Evolutionary conservation across 92 coral and sea anemone species (phyloP).

Genomic region (Meandrina meandrites): DNA sequence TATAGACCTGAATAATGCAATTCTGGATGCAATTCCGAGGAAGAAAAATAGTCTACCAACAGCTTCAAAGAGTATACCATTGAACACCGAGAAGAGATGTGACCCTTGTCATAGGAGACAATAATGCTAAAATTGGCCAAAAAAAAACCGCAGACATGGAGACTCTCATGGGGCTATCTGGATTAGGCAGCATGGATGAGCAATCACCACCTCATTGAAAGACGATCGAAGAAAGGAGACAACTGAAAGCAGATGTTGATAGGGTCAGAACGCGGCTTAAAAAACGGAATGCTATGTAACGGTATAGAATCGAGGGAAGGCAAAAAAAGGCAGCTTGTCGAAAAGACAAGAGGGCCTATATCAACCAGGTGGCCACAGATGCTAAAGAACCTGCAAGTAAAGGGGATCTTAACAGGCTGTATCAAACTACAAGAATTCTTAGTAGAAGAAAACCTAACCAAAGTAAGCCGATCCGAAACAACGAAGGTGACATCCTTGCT

Average conservation of each 20-base stretch:
- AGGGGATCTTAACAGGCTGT: background rate
- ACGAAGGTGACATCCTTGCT: too few species aligned
- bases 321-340: too few species aligned
- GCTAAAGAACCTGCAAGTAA: background rate
- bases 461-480: slow-evolving; percentile 8
- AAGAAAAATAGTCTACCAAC: background rate
- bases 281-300: too few species aligned
- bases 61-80: background rate
- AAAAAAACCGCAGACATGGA: background rate
- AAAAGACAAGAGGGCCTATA: too few species aligned
- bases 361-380: background rate
- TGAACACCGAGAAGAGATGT: background rate
- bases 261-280: too few species aligned
- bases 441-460: background rate
- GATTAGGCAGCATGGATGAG: too few species aligned
- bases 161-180: slow-evolving; percentile 4
- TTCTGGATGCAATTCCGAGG: background rate
- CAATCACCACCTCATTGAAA: too few species aligned
- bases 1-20: too few species aligned
- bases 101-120: background rate
- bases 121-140: background rate
- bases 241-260: too few species aligned
- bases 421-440: background rate
- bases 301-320: too few species aligned
- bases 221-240: background rate